Base-by-base conservation (phyloP, 2,797 vertebrate species). In the Carduelis carduelis region DNA sequence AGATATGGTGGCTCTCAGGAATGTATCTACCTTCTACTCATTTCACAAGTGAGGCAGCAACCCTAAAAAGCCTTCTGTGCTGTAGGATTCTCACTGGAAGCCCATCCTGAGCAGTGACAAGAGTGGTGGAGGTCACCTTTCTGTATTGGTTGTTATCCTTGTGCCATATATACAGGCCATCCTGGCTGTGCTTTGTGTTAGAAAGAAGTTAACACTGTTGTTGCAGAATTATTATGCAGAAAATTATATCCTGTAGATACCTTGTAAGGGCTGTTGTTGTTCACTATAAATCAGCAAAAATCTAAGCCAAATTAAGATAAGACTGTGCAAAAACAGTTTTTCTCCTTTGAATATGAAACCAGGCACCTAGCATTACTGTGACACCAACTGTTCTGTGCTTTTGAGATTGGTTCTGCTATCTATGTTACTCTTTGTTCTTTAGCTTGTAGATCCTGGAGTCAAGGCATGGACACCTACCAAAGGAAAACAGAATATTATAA, bases 401-500 rank as follows among this genome's bases (percentile, higher is more conserved):
- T 61, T 90, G 88, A 89, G 66, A 71, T 93, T 87, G 22, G 23
- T 37, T 77, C 37, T 94, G 30, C 47, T 41, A n/a, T 43, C 19
- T 77, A 32, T 49, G 16, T 85, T 93, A 63, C 68, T 27, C 69
- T 95, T 93, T 94, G 53, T 53, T 93, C 78, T 96, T 6, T 88
- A 99, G 99, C 98, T 99, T 95, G 99, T 99, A 85, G 99, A 99
- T 97, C 99, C 99, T 44, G 99, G 99, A 64, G 99, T 99, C 85
- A 99, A 99, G 98, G 99, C 99, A n/a, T 99, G 99, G 99, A 99
- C 99, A 61, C 99, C 99, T 24, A 99, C 99, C 24, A 99, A 99
- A 98, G 99, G 99, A 97, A 99, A 99, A 97, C 99, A 99, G 96
- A 99, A 99, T 37, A 99, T 99, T 90, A 99, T 99, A 95, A 99